phyloP scores from a whole-genome alignment of 1,140 invertebrate species.

The Brachystomella parvula region DNA sequence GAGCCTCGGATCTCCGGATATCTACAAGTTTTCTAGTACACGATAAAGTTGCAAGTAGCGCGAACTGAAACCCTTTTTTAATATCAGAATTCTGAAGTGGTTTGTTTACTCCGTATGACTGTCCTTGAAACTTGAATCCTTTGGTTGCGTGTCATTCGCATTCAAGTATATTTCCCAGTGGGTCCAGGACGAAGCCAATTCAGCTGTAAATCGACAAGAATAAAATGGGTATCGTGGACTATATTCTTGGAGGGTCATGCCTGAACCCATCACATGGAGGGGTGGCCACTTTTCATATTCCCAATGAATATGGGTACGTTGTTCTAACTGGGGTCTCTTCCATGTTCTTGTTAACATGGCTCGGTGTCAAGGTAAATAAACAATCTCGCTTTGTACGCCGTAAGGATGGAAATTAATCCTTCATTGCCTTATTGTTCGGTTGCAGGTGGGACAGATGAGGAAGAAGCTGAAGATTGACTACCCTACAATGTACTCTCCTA shows the following conservation, averaged over 20 bases:
- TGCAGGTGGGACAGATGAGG: slow-evolving; percentile 35
- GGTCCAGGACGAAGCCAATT: too few species aligned
- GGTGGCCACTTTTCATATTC: slow-evolving; percentile 29
- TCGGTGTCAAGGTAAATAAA: slow-evolving; percentile 39
- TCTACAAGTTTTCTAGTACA: too few species aligned
- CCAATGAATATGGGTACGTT: slow-evolving; percentile 42
- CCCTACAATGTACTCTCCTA: slow-evolving; percentile 45
- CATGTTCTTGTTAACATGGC: slow-evolving; percentile 42
- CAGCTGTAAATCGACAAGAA: background rate
- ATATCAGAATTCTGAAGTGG: too few species aligned
- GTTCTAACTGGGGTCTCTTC: slow-evolving; percentile 42
- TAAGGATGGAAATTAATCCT: background rate
- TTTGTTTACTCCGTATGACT: too few species aligned
- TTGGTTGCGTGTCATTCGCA: background rate
- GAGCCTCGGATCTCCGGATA: too few species aligned
- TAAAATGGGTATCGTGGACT: slow-evolving; percentile 13
- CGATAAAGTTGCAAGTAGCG: too few species aligned
- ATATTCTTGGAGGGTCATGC: slow-evolving; percentile 27
- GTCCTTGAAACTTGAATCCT: too few species aligned
- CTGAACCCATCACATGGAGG: slow-evolving; percentile 11
- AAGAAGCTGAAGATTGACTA: slow-evolving; percentile 40
- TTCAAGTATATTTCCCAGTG: background rate
- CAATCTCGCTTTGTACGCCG: background rate
- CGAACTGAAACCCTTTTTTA: too few species aligned
- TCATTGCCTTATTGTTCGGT: slow-evolving; percentile 5